phyloP scores from a whole-genome alignment of 2,113 vertebrate species.

The Cromileptes altivelis region DNA sequence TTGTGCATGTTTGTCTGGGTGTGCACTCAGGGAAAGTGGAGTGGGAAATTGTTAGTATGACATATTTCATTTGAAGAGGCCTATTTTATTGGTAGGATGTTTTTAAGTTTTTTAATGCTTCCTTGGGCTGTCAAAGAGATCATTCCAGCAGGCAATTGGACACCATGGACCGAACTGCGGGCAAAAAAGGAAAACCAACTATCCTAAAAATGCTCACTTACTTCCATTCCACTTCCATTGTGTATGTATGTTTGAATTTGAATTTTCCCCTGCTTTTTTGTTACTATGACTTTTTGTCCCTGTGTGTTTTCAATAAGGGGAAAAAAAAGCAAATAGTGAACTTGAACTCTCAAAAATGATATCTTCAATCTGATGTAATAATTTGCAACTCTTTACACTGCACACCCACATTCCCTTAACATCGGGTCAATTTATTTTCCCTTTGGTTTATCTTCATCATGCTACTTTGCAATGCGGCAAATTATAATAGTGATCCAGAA shows the following conservation, averaged over 20 bases:
- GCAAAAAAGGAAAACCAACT: conserved; percentile 32
- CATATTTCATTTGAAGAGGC: conserved; percentile 62
- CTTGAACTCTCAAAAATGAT: conserved; percentile 48
- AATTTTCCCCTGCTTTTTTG: conserved; percentile 7
- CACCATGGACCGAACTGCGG: conserved; percentile 21
- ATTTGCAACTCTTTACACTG: conserved; percentile 47
- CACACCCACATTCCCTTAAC: conserved; percentile 20
- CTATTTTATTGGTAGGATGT: conserved; percentile 51
- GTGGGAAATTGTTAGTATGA: conserved; percentile 56
- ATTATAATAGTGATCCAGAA: conserved; percentile 31
- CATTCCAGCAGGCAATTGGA: conserved; percentile 41
- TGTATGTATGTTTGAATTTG: not conserved
- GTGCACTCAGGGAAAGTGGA: conserved; percentile 45
- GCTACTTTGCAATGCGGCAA: conserved; percentile 47
- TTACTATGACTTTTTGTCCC: conserved; percentile 25
- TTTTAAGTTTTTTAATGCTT: conserved; percentile 60
- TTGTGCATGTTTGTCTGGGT: conserved; percentile 58
- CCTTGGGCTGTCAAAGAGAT: conserved; percentile 42
- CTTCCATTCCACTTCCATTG: not conserved
- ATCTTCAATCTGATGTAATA: conserved; percentile 67
- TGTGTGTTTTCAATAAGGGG: not conserved
- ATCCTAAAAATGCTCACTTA: conserved; percentile 9
- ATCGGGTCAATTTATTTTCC: conserved; percentile 7
- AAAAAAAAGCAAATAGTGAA: conserved; percentile 20
- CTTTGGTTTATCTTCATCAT: conserved; percentile 45